Evolutionary conservation across 2,797 vertebrate genomes (phyloP), one percentile per base, ranked within the genome.

Genomic region (Xerus rutilus): DNA sequence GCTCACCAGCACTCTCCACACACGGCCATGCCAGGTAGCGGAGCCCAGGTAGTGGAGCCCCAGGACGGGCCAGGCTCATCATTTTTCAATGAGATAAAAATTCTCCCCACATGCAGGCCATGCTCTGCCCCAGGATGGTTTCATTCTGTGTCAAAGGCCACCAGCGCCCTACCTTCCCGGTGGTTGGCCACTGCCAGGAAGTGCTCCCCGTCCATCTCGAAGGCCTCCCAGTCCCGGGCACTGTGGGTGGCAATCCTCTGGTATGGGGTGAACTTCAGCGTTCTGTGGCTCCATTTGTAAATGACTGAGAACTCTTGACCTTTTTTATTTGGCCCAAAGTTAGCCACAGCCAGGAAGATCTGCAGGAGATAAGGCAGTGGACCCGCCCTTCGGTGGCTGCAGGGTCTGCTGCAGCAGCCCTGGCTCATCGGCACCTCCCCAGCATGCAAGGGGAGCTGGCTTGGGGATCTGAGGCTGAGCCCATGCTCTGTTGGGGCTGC

Each of bases 141-240:
- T 32, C 35, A 52, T 47, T 47, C 81, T 0, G 0, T 39, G 89
- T 10, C 7, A 5, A 32, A 49, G 83, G 93, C 25, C 70, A 32
- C 1, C 17, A 32, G 64, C 59, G 83, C 5, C 93, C 23, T 98
- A 99, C 99, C 99, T 99, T 99, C 98, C 96, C 99, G 99, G 95
- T 99, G 99, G 99, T 99, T 99, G 97, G 99, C 99, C 94, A 99
- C 99, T 0, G 99, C 99, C 0, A 99, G 99, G 98, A 99, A 99
- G 83, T 99, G 98, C 83, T 99, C 99, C 70, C 98, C 99, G 2
- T 99, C 98, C 94, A 99, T 99, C 94, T 95, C 97, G 93, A 99
- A 99, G 54, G 99, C 99, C 97, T 99, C 99, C 99, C 99, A 99
- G 98, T 99, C 99, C 3, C 99, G 99, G 43, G 99, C 99, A 1